Evolutionary conservation across 2,888 invertebrate species (phyloP), one percentile per base, ranked within the genome.

Genomic region (Brachyptera risi): DNA sequence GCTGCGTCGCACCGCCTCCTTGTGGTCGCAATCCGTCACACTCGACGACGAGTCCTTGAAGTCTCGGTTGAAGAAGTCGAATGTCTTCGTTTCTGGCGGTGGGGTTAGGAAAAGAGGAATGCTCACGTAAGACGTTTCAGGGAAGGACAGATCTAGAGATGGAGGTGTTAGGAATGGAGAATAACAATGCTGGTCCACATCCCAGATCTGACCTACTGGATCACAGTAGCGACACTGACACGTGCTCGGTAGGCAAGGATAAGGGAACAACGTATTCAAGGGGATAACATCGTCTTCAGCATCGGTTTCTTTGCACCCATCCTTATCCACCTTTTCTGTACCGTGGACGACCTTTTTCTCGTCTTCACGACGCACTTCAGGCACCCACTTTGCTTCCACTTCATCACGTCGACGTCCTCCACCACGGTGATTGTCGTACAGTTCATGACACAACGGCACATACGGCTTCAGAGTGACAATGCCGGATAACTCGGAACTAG

Each of bases 171-270:
- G 68, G 68, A 83, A 79, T 1, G 80, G 78, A 11, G 80, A 79
- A 67, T 79, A 80, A 67, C 78, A 77, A 65, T 74, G 80, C 35
- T 83, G 81, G 71, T 86, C 85, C 15, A 84, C 81, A 73, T 87
- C 87, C 88, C 88, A 88, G 66, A 88, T 85, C 73, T 86, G 83
- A 57, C 86, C 85, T 21, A 84, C 80, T 0, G 88, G 87, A 71
- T 88, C 88, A 74, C 88, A 88, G 69, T 87, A 87, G 51, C 86
- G 82, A 74, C 88, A 88, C 76, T 87, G 87, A 74, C 88, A 87
- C 63, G 77, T 77, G 68, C 77, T 80, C 64, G 78, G 78, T 26
- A 78, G 78, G 31, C 35, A 47, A 7, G 27, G 54, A 9, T 59
- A 59, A 23, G 63, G 60, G 44, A 58, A 54, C 7, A 44, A 13